Percentiles rank a stretch among this genome's conserved stretches.
phyloP scores from a whole-genome alignment of 2,797 vertebrate species.

The Aulostomus chinensis region DNA sequence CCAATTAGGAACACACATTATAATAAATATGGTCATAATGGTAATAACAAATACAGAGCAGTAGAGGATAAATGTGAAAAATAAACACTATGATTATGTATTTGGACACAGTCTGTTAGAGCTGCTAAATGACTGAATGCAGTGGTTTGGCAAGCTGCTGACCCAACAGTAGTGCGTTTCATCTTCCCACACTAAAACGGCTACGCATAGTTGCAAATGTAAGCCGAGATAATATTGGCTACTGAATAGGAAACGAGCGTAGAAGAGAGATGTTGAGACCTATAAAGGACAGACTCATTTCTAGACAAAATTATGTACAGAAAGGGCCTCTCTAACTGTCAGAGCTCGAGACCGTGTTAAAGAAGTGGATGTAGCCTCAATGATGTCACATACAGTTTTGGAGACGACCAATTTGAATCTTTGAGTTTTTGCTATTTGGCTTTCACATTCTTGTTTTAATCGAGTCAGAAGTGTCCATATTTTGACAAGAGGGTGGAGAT shows the following conservation, averaged over 20 bases:
- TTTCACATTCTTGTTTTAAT: too few relatives aligned
- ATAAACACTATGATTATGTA: constrained; percentile 36
- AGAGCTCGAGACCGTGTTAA: constrained; percentile 5
- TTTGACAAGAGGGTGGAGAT: too few relatives aligned
- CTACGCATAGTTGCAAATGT: constrained; percentile 39
- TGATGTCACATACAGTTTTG: too few relatives aligned
- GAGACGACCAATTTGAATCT: too few relatives aligned
- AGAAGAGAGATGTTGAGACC: too few relatives aligned
- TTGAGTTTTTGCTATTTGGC: too few relatives aligned
- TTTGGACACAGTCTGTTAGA: too few relatives aligned
- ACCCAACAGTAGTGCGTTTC: constrained; percentile 53
- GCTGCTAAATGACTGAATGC: constrained; percentile 41
- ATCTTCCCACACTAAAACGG: constrained; percentile 44
- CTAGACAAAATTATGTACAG: too few relatives aligned
- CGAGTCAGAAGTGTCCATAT: too few relatives aligned
- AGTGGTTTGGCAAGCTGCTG: constrained; percentile 49
- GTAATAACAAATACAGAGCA: constrained; percentile 15
- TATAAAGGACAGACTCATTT: too few relatives aligned
- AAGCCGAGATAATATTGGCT: constrained; percentile 29
- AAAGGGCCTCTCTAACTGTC: too few relatives aligned
- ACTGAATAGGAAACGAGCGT: constrained; percentile 3
- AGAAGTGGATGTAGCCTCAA: too few relatives aligned
- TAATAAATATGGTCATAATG: constrained; percentile 6
- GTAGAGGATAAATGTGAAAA: constrained; percentile 10
- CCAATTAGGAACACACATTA: constrained; percentile 2